A percentile compares a stretch with the other conserved stretches of the same genome.
These are phyloP conservation scores for Thyatira batis DNA, from an alignment of 2,888 invertebrate species.

Conservation along the genomic window DNA sequence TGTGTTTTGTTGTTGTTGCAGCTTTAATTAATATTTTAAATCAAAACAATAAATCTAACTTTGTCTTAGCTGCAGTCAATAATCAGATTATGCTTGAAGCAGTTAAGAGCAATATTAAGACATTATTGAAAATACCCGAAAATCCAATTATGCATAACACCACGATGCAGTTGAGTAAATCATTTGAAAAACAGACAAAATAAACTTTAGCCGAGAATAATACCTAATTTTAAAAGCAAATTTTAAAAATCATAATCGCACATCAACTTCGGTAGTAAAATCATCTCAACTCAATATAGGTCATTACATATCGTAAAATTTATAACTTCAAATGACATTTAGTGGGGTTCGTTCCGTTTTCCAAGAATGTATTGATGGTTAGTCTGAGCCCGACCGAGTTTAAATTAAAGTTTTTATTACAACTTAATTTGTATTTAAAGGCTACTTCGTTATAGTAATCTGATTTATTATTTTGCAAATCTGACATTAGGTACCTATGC, in stretches of 20 bases:
- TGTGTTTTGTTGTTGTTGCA: background rate
- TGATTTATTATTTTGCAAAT: conserved; percentile 5
- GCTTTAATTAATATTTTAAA: conserved; percentile 5
- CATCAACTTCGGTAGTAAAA: conserved; percentile 35
- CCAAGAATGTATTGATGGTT: conserved; percentile 33
- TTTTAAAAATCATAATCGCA: conserved; percentile 17
- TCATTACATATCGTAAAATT: conserved; percentile 60
- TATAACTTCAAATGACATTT: conserved; percentile 55
- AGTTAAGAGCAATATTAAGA: too few species aligned
- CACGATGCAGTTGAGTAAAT: conserved; percentile 3
- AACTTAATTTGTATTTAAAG: conserved; percentile 12
- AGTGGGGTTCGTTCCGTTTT: conserved; percentile 34
- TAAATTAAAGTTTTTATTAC: conserved; percentile 14
- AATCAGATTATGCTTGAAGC: too few species aligned
- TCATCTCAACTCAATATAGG: conserved; percentile 53
- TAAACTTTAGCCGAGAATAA: background rate
- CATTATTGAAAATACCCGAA: background rate
- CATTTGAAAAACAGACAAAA: background rate
- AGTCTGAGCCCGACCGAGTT: background rate
- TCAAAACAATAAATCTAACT: too few species aligned
- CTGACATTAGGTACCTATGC: background rate
- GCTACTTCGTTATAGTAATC: conserved; percentile 5
- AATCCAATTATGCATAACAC: background rate
- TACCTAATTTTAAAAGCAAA: conserved; percentile 11
- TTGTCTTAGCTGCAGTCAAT: too few species aligned